A percentile compares a stretch with the other conserved stretches of the same genome.
Conservation (phyloP, 2,797 vertebrate genomes). For the Pelobates cultripes region DNA sequence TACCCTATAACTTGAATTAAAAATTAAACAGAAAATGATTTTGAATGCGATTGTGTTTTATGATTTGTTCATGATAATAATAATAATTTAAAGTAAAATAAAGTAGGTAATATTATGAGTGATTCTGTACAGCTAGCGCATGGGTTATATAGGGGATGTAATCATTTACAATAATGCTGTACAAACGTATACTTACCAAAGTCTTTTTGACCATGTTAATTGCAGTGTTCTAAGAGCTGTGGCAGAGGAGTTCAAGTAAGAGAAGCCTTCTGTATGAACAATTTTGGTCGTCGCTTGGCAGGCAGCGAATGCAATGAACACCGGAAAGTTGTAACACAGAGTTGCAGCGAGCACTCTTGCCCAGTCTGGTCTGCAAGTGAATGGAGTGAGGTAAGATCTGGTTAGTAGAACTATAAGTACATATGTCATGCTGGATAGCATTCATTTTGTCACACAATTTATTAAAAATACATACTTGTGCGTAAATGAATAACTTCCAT, state of each 20-base stretch:
- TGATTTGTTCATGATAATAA: too few species aligned
- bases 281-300: conserved; percentile 81
- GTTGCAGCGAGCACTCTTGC: conserved; percentile 85
- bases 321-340: conserved; percentile 73
- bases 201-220: background rate
- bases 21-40: too few species aligned
- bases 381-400: conserved; percentile 88
- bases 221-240: conserved; percentile 91
- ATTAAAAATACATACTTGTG: too few species aligned
- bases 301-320: conserved; percentile 83
- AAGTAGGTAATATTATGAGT: too few species aligned
- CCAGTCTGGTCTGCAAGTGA: conserved; percentile 86
- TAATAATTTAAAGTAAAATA: too few species aligned
- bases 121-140: background rate
- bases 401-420: background rate
- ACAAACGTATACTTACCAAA: background rate
- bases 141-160: too few species aligned
- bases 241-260: conserved; percentile 82
- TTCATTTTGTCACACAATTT: too few species aligned
- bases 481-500: too few species aligned
- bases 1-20: too few species aligned
- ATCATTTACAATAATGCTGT: too few species aligned
- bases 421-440: too few species aligned
- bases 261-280: conserved; percentile 89
- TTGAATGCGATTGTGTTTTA: too few species aligned